Conservation (phyloP, 2,888 invertebrate genomes). For the Cyclophora punctaria region DNA sequence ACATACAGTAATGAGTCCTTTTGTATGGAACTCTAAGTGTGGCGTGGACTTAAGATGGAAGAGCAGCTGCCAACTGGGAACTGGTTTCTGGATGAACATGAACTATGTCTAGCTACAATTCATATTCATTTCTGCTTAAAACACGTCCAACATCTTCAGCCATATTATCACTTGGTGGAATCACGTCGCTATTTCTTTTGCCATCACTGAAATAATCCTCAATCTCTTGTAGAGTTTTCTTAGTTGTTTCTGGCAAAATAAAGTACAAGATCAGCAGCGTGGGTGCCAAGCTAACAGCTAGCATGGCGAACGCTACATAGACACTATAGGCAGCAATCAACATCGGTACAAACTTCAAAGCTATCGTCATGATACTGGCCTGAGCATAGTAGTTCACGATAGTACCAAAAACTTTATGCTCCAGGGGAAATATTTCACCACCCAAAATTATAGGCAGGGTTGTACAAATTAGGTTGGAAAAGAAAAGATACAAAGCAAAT, state of each 20-base stretch:
- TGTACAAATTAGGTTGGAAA: constrained; percentile 48
- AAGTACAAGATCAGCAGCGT: constrained; percentile 27
- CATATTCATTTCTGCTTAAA: too few relatives aligned
- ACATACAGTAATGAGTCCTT: too few relatives aligned
- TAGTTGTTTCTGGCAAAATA: constrained; percentile 78
- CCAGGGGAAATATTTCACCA: constrained; percentile 51
- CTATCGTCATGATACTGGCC: constrained; percentile 17
- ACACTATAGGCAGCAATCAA: not conserved
- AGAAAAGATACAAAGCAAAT: constrained; percentile 38
- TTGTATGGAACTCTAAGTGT: too few relatives aligned
- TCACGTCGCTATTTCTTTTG: constrained; percentile 1
- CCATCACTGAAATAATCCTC: constrained; percentile 57
- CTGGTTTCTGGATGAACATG: too few relatives aligned
- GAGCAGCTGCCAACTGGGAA: too few relatives aligned
- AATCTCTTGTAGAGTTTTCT: constrained; percentile 78
- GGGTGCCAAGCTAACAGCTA: constrained; percentile 40
- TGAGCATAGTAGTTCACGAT: constrained; percentile 27
- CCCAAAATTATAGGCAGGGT: constrained; percentile 46
- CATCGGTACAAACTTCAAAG: not conserved
- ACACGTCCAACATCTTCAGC: too few relatives aligned
- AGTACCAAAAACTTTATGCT: constrained; percentile 40
- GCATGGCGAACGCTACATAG: not conserved
- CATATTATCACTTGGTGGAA: too few relatives aligned
- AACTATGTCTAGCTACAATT: too few relatives aligned
- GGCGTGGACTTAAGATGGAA: too few relatives aligned